These are phyloP conservation scores for Varroa destructor DNA, from an alignment of 1,140 invertebrate species.

Conservation along the genomic window DNA sequence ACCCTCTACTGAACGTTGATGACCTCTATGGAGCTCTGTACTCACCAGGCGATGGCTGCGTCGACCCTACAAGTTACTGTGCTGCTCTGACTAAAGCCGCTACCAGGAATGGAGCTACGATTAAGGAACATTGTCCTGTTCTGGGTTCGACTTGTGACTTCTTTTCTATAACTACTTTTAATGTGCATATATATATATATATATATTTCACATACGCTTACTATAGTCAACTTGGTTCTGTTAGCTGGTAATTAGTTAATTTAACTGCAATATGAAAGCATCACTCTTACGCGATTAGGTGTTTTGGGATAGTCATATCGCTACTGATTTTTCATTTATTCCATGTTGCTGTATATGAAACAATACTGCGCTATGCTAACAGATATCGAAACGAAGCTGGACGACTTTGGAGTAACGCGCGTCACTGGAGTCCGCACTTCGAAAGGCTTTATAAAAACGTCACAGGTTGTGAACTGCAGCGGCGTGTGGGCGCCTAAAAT, in stretches of 20 bases:
- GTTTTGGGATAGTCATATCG: too few species aligned
- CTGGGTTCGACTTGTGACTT: background rate
- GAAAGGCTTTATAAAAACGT: constrained; percentile 55
- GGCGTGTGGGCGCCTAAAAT: constrained; percentile 61
- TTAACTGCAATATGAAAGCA: too few species aligned
- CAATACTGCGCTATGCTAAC: constrained; percentile 51
- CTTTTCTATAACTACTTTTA: background rate
- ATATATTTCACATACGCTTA: too few species aligned
- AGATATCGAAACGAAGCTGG: constrained; percentile 50
- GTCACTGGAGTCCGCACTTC: constrained; percentile 60
- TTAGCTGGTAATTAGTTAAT: too few species aligned
- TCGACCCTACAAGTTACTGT: constrained; percentile 64
- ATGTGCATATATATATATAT: background rate
- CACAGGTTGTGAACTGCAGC: constrained; percentile 57
- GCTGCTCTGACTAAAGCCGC: constrained; percentile 57
- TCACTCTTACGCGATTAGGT: too few species aligned
- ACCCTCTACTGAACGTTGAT: constrained; percentile 59
- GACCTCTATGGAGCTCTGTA: constrained; percentile 61
- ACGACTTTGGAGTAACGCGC: constrained; percentile 51
- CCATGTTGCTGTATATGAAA: constrained; percentile 45
- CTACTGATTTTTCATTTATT: too few species aligned
- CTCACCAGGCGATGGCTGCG: constrained; percentile 60
- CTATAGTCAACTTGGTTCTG: too few species aligned
- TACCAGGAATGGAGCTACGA: constrained; percentile 54
- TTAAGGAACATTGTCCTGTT: constrained; percentile 37